Evolutionary conservation across 2,113 vertebrate species (phyloP).

Genomic region (Chaetodon trifascialis): DNA sequence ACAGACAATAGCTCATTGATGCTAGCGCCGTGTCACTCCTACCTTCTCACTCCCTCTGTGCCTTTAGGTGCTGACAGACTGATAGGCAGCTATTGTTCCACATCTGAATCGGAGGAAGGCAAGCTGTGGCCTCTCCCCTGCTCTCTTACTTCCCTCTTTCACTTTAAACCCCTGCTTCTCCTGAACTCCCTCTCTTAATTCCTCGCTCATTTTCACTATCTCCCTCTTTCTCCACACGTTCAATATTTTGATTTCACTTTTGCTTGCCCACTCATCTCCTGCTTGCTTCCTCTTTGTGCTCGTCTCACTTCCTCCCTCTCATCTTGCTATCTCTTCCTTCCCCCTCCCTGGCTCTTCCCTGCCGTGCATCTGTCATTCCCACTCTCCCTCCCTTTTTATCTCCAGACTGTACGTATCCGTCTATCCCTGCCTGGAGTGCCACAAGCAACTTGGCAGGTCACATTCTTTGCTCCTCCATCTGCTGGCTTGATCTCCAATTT

Average conservation of each 20-base stretch:
- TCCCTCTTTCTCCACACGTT: constrained; percentile 14
- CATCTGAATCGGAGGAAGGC: constrained; percentile 85
- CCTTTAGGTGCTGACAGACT: constrained; percentile 82
- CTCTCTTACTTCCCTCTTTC: constrained; percentile 55
- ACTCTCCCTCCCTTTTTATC: constrained; percentile 75
- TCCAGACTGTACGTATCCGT: constrained; percentile 70
- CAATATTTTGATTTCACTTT: constrained; percentile 58
- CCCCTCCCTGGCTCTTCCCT: constrained; percentile 43
- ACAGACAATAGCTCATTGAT: constrained; percentile 83
- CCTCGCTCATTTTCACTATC: constrained; percentile 29
- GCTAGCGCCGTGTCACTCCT: constrained; percentile 66
- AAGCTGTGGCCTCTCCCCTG: constrained; percentile 67
- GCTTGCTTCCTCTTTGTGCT: constrained; percentile 50
- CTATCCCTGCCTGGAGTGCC: constrained; percentile 61
- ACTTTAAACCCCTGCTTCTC: constrained; percentile 19
- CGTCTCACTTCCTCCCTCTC: constrained; percentile 62
- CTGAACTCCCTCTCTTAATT: constrained; percentile 38
- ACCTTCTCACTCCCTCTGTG: constrained; percentile 79
- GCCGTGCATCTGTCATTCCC: constrained; percentile 72
- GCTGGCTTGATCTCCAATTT: constrained; percentile 77
- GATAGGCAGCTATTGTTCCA: constrained; percentile 84
- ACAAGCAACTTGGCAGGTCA: constrained; percentile 78
- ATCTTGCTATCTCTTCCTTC: constrained; percentile 54
- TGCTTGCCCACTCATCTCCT: constrained; percentile 46
- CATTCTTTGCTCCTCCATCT: constrained; percentile 76